Base-by-base conservation (phyloP, 2,888 invertebrate genomes). In the Drosophila anomelani region DNA sequence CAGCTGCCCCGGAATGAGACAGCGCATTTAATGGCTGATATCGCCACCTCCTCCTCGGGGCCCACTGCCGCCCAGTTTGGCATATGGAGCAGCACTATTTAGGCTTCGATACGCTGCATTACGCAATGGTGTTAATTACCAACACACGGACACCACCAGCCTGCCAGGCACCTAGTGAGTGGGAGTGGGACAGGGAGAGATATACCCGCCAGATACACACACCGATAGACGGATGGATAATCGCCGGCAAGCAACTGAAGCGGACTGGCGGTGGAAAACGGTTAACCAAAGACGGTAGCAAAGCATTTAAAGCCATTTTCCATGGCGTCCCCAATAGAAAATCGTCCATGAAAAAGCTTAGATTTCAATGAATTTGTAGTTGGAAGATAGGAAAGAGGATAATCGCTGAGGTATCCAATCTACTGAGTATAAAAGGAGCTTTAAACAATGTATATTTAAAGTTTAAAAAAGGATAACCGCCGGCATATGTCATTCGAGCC, bases 121-220 rank as follows among this genome's bases (percentile, higher is more conserved):
- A 91, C 91, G 91, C 91, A 91, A 91, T 89, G 91, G 91, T 91
- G 91, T 91, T 91, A 91, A 91, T 91, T 91, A 90, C 91, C 68
- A 81, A 83, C 81, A 86, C 80, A 87, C 58, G 59, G 55, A 57
- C 44, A 43, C 32, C 32, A 34, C 56, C 51, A 53, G 32, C 56
- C 32, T 46, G 36, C 26, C 43, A 34, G 26, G 56, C 29, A 53
- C 29, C 20, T 36, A 29, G n/a, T 23, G 38, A 56, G 47, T 32
- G 34, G 46, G 34, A 66, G 20, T 62, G 29, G 23, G 41, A 67
- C 43, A 51, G 51, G 73, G 53, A 74, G 54, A 58, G 43, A 54
- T 34, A 60, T 38, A 53, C 47, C 47, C 9, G 34, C 8, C 41
- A 41, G 47, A 41, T 55, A 38, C n/a, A 70, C 57, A 61, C 62